These are phyloP conservation scores for Echinops telfairi DNA, from an alignment of 2,113 vertebrate genomes.

Conservation along the genomic window DNA sequence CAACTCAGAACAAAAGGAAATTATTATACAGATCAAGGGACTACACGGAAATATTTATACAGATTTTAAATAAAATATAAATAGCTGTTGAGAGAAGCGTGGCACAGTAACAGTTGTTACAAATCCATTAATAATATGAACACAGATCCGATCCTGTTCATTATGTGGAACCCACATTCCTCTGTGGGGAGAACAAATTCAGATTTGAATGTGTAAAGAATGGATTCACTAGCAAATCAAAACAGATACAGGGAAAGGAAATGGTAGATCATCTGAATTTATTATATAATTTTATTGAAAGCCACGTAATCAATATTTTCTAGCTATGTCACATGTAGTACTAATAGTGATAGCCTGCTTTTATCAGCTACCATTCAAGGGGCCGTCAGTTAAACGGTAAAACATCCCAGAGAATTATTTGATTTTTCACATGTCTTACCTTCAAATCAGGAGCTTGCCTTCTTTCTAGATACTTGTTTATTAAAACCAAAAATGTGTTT, in stretches of 20 bases:
- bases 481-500: constrained; percentile 26
- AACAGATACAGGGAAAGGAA: constrained; percentile 76
- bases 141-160: constrained; percentile 81
- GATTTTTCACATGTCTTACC: neutral
- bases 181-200: constrained; percentile 77
- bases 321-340: constrained; percentile 76
- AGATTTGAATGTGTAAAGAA: constrained; percentile 81
- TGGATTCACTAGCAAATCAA: constrained; percentile 77
- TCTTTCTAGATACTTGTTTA: constrained; percentile 1
- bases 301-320: constrained; percentile 85
- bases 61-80: constrained; percentile 89
- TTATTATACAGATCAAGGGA: constrained; percentile 88
- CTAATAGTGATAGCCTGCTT: constrained; percentile 74
- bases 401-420: constrained; percentile 30
- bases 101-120: constrained; percentile 83
- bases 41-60: constrained; percentile 85
- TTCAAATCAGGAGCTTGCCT: constrained; percentile 8
- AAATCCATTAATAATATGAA: constrained; percentile 85
- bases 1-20: constrained; percentile 86
- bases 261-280: constrained; percentile 78
- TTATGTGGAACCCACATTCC: constrained; percentile 81
- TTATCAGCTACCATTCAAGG: constrained; percentile 73
- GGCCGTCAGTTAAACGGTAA: constrained; percentile 59
- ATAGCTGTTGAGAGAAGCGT: constrained; percentile 85
- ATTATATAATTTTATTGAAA: constrained; percentile 83